Percentiles rank a stretch among this genome's conserved stretches.
Evolutionary conservation across 2,113 vertebrate genomes (phyloP).

Genomic region (Melanostigma gelatinosum): DNA sequence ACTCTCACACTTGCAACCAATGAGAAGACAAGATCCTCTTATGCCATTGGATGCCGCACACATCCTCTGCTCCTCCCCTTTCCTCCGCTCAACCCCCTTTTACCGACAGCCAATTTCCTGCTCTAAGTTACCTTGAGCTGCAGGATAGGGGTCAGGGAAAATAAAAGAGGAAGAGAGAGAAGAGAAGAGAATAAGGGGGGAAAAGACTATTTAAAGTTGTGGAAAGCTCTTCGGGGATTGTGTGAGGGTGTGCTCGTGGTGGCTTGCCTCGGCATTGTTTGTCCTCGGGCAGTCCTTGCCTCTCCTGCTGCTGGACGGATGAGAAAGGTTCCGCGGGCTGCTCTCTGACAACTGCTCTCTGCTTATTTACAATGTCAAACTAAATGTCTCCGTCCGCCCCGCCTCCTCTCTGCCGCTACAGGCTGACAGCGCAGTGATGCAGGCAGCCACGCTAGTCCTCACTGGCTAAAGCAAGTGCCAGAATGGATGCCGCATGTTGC

Average conservation of each 20-base stretch:
- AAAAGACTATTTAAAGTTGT: constrained; percentile 75
- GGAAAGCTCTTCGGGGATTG: constrained; percentile 52
- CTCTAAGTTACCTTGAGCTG: constrained; percentile 99
- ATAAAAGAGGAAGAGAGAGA: constrained; percentile 78
- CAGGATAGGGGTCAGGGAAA: constrained; percentile 96
- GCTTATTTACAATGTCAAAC: constrained; percentile 91
- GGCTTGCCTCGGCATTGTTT: constrained; percentile 71
- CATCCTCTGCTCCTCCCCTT: constrained; percentile 62
- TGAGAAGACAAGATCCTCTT: constrained; percentile 43
- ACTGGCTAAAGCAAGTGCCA: constrained; percentile 75
- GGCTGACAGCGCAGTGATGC: constrained; percentile 74
- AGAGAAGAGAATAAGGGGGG: constrained; percentile 42
- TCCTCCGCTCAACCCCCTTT: constrained; percentile 77
- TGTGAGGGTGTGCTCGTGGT: constrained; percentile 31
- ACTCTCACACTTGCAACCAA: constrained; percentile 60
- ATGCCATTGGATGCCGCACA: constrained; percentile 80
- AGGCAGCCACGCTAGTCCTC: constrained; percentile 40
- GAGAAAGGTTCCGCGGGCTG: constrained; percentile 77
- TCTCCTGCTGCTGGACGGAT: constrained; percentile 68
- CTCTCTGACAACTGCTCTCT: constrained; percentile 85
- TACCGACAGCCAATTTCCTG: constrained; percentile 92
- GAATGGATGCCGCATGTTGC: constrained; percentile 80
- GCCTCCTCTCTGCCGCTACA: constrained; percentile 72
- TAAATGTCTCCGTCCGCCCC: constrained; percentile 83
- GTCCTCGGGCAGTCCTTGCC: constrained; percentile 58